Percentiles rank a stretch among this genome's conserved stretches.
phyloP scores from a whole-genome alignment of 2,888 invertebrate genomes.

The Drymonia ruficornis region DNA sequence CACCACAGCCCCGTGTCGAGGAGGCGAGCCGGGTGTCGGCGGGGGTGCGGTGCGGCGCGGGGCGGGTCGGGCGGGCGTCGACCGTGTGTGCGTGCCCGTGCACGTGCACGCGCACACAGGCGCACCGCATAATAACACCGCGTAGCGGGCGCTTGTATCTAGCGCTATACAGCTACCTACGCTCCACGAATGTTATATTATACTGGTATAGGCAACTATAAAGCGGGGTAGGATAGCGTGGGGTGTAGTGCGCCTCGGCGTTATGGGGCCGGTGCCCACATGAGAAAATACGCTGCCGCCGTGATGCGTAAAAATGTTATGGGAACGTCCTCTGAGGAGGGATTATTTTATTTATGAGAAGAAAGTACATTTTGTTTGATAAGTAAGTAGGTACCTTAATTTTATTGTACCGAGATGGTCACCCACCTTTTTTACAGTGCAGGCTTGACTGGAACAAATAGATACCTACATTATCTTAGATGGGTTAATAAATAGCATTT shows the following conservation, averaged over 20 bases:
- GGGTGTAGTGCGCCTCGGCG: slow-evolving; percentile 58
- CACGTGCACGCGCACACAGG: slow-evolving; percentile 62
- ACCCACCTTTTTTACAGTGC: not conserved
- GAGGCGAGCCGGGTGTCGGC: slow-evolving; percentile 54
- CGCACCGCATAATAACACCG: slow-evolving; percentile 66
- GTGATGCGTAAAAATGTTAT: slow-evolving; percentile 22
- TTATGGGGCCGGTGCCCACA: slow-evolving; percentile 55
- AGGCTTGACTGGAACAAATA: not conserved
- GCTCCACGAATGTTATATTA: slow-evolving; percentile 57
- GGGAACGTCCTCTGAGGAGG: slow-evolving; percentile 15
- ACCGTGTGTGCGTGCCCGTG: slow-evolving; percentile 51
- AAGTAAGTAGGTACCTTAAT: not conserved
- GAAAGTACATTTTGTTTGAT: not conserved
- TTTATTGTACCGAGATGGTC: too few relatives aligned
- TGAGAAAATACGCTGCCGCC: slow-evolving; percentile 30
- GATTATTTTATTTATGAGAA: slow-evolving; percentile 13
- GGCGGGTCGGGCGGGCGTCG: slow-evolving; percentile 36
- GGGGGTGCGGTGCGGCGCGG: slow-evolving; percentile 45
- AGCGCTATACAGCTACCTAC: slow-evolving; percentile 75
- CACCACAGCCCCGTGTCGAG: slow-evolving; percentile 64
- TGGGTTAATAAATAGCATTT: too few relatives aligned
- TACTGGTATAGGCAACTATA: slow-evolving; percentile 59
- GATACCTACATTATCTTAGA: too few relatives aligned
- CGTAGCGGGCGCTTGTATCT: slow-evolving; percentile 75
- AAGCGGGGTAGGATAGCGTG: slow-evolving; percentile 69